phyloP scores from a whole-genome alignment of 2,113 vertebrate species.

The Rhinolophus ferrumequinum region DNA sequence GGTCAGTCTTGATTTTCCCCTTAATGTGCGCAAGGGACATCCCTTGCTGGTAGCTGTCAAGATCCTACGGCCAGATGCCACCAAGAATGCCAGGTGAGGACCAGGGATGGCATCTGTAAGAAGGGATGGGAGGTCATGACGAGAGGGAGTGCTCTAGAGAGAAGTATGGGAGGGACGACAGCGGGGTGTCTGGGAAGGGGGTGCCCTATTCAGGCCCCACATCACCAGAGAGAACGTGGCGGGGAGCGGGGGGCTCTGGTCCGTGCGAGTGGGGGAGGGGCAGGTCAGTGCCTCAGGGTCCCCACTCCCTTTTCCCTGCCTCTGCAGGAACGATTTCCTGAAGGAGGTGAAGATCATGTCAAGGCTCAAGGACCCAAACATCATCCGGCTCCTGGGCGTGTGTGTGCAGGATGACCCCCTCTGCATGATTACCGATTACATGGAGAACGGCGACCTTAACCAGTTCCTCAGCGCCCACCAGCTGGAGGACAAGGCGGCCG shows the following conservation, averaged over 20 bases:
- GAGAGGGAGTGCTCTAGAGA: not conserved
- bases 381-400: slow-evolving; percentile 94
- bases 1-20: slow-evolving; percentile 90
- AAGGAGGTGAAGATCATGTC: slow-evolving; percentile 97
- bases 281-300: accelerated
- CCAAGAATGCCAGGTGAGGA: slow-evolving; percentile 94
- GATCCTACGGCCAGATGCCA: slow-evolving; percentile 93
- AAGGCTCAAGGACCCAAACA: slow-evolving; percentile 94
- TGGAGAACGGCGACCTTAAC: slow-evolving; percentile 96
- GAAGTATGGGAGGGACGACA: not conserved
- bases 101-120: not conserved
- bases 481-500: slow-evolving; percentile 89
- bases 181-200: not conserved
- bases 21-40: slow-evolving; percentile 92
- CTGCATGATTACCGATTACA: slow-evolving; percentile 97
- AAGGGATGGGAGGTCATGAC: not conserved
- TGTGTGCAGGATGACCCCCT: slow-evolving; percentile 93
- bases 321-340: slow-evolving; percentile 92
- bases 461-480: slow-evolving; percentile 93
- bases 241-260: too few relatives aligned
- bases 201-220: not conserved
- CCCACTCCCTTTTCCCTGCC: not conserved
- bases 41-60: slow-evolving; percentile 95
- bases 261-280: not conserved
- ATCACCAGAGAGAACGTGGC: not conserved